Evolutionary conservation across 64 coral and sea anemone genomes (phyloP).

Genomic region (Dendronephthya gigantea): DNA sequence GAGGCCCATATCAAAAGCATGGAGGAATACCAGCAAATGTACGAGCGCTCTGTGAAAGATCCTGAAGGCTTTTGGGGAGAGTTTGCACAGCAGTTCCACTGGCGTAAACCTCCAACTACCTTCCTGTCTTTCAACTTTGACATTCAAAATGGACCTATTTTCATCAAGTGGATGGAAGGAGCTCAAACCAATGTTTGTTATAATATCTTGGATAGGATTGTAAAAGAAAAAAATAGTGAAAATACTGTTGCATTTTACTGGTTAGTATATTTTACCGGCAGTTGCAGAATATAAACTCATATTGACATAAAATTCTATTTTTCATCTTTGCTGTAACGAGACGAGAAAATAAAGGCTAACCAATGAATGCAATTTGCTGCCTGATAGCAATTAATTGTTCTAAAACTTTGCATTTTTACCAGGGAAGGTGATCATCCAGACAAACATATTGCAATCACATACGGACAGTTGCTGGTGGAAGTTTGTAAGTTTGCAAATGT

Average conservation of each 20-base stretch:
- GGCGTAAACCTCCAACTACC: conserved; percentile 65
- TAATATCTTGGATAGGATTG: conserved; percentile 85
- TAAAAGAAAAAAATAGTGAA: conserved; percentile 60
- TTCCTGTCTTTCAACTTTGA: conserved; percentile 87
- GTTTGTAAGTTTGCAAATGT: no score
- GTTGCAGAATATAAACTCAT: no score
- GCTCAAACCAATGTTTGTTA: conserved; percentile 93
- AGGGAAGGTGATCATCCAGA: no score
- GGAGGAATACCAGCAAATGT: conserved; percentile 65
- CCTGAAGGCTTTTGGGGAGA: conserved; percentile 84
- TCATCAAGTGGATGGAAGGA: conserved; percentile 97
- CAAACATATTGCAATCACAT: no score
- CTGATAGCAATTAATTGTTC: no score
- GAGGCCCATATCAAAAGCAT: conserved; percentile 67
- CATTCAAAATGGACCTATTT: conserved; percentile 42
- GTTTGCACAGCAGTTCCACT: conserved; percentile 67
- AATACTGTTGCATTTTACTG: conserved; percentile 91
- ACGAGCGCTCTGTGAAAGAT: conserved; percentile 66
- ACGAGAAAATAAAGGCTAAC: no score
- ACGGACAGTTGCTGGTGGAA: no score
- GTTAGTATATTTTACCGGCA: no score
- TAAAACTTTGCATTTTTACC: no score
- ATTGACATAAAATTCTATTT: no score
- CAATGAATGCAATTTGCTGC: no score
- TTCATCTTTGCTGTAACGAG: no score